phyloP scores from a whole-genome alignment of 64 coral and sea anemone genomes.

The Montipora sp. region DNA sequence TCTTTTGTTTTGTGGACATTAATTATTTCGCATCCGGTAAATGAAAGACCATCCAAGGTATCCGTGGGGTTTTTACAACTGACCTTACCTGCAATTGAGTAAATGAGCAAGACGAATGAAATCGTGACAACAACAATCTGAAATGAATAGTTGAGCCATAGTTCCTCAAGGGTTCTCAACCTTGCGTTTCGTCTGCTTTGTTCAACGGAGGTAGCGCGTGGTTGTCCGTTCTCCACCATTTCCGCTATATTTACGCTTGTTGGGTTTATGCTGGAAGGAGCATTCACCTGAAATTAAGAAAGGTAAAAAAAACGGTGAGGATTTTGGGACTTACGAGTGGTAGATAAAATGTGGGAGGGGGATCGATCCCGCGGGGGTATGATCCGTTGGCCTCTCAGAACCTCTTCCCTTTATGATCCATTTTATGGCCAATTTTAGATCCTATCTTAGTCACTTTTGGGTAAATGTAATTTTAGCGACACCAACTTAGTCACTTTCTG shows the following conservation, averaged over 20 bases:
- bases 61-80: background rate
- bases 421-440: too few relatives aligned
- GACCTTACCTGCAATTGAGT: constrained; percentile 25
- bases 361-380: too few relatives aligned
- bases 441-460: too few relatives aligned
- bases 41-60: background rate
- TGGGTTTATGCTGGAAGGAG: background rate
- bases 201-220: background rate
- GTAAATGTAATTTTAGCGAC: too few relatives aligned
- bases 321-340: background rate
- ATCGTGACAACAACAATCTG: constrained; percentile 39
- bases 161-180: background rate
- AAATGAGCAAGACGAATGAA: constrained; percentile 22
- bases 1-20: too few relatives aligned
- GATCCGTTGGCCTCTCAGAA: too few relatives aligned
- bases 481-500: too few relatives aligned
- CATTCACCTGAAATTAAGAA: background rate
- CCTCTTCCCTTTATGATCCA: too few relatives aligned
- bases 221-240: constrained; percentile 13
- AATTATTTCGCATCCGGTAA: too few relatives aligned
- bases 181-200: background rate
- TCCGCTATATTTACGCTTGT: background rate
- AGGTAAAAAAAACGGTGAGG: background rate
- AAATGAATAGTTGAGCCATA: background rate
- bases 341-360: background rate